These are phyloP conservation scores for Lasius platythorax DNA, from an alignment of 2,888 invertebrate genomes.

Conservation along the genomic window DNA sequence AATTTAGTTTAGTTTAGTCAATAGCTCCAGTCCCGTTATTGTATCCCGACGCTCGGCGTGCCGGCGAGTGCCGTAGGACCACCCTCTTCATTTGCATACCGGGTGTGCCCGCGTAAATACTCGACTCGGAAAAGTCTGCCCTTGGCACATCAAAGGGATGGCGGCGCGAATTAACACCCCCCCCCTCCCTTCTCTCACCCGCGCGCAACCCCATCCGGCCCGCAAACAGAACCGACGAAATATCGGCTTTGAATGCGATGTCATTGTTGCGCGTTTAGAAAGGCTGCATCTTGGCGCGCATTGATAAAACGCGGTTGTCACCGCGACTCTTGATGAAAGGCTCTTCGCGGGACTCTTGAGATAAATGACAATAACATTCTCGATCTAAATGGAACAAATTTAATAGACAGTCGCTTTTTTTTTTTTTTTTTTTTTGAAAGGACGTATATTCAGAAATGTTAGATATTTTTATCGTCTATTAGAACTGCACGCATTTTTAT, in stretches of 20 bases:
- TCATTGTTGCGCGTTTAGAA: conserved; percentile 31
- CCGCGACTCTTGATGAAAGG: conserved; percentile 4
- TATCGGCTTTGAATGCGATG: conserved; percentile 29
- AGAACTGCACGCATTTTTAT: conserved; percentile 64
- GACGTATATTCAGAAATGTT: background rate
- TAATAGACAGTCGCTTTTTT: background rate
- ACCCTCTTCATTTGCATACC: conserved; percentile 73
- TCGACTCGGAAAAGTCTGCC: conserved; percentile 74
- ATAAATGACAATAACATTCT: conserved; percentile 33
- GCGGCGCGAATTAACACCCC: conserved; percentile 67
- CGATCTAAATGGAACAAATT: conserved; percentile 22
- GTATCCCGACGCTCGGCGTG: conserved; percentile 66
- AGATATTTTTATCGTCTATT: background rate
- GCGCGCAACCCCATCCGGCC: conserved; percentile 55
- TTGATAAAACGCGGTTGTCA: conserved; percentile 25
- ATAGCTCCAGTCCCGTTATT: conserved; percentile 75
- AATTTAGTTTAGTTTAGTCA: conserved; percentile 74
- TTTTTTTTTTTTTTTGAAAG: no score
- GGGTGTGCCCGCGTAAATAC: conserved; percentile 73
- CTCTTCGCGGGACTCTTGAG: conserved; percentile 9
- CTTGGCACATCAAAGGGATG: conserved; percentile 75
- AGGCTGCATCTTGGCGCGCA: conserved; percentile 14
- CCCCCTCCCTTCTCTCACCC: background rate
- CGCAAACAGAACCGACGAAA: conserved; percentile 58
- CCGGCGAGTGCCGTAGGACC: conserved; percentile 51